phyloP scores from a whole-genome alignment of 2,797 vertebrate species.

The Sebastiscus tertius region DNA sequence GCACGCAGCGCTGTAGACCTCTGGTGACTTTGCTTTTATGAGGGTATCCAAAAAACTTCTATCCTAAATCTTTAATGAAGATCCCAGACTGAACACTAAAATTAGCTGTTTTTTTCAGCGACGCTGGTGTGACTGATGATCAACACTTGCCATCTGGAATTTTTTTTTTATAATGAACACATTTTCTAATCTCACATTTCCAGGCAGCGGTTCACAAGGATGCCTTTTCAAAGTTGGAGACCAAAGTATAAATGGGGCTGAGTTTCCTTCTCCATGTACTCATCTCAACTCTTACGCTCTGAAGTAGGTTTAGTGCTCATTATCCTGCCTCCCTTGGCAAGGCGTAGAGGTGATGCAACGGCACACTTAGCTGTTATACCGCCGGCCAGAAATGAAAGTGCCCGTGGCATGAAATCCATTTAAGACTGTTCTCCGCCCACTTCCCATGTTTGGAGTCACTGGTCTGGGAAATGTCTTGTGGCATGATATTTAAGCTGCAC shows the following conservation, averaged over 20 bases:
- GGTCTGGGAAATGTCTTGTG: constrained; percentile 67
- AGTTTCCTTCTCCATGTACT: constrained; percentile 27
- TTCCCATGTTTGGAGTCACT: constrained; percentile 52
- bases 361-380: constrained; percentile 54
- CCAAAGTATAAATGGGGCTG: not conserved
- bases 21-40: constrained; percentile 35
- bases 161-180: not conserved
- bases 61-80: constrained; percentile 50
- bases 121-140: constrained; percentile 37
- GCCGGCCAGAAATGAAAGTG: constrained; percentile 65
- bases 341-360: constrained; percentile 42
- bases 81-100: constrained; percentile 42
- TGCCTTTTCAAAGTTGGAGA: constrained; percentile 14
- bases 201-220: constrained; percentile 1
- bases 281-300: constrained; percentile 37
- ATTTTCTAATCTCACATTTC: constrained; percentile 19
- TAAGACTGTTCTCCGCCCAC: constrained; percentile 49
- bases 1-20: constrained; percentile 2
- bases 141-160: constrained; percentile 46
- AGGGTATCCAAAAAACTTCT: constrained; percentile 12
- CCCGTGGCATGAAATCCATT: constrained; percentile 73
- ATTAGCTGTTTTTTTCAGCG: constrained; percentile 18
- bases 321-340: constrained; percentile 62
- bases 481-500: constrained; percentile 67
- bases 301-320: constrained; percentile 66